A percentile compares a stretch with the other conserved stretches of the same genome.
phyloP scores from a whole-genome alignment of 1,140 invertebrate species.

The Nephila pilipes region DNA sequence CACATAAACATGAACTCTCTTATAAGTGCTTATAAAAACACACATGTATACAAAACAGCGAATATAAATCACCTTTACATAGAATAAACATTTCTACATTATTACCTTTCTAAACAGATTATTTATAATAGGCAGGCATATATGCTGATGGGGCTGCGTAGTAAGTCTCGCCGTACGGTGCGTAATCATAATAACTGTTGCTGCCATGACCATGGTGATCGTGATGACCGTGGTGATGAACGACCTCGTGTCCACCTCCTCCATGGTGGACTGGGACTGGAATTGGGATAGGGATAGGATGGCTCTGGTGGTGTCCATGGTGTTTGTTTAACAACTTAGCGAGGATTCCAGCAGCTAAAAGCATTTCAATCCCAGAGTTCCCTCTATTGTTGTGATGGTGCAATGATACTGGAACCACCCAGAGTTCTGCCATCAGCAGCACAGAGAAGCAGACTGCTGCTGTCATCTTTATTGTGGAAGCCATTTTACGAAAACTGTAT shows the following conservation, averaged over 20 bases:
- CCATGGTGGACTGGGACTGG: conserved; percentile 60
- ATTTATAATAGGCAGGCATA: conserved; percentile 49
- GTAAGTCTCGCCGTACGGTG: conserved; percentile 34
- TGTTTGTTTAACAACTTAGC: conserved; percentile 68
- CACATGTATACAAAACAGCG: no score
- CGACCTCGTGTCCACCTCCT: conserved; percentile 29
- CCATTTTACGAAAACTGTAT: conserved; percentile 8
- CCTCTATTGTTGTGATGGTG: conserved; percentile 39
- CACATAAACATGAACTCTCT: no score
- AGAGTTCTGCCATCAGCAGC: background rate
- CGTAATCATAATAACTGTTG: conserved; percentile 57
- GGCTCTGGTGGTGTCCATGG: conserved; percentile 50
- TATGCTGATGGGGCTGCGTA: conserved; percentile 52
- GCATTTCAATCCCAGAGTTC: conserved; percentile 72
- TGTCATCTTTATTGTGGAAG: background rate
- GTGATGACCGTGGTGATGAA: conserved; percentile 49
- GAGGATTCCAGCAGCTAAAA: conserved; percentile 68
- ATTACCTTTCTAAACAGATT: background rate
- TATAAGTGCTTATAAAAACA: no score
- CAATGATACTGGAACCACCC: background rate
- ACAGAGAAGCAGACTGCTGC: background rate
- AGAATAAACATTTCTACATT: background rate
- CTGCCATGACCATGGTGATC: conserved; percentile 66
- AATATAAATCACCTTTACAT: no score
- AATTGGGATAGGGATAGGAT: conserved; percentile 66